Evolutionary conservation across 2,797 vertebrate species (phyloP).

Genomic region (Acanthurus tractus): DNA sequence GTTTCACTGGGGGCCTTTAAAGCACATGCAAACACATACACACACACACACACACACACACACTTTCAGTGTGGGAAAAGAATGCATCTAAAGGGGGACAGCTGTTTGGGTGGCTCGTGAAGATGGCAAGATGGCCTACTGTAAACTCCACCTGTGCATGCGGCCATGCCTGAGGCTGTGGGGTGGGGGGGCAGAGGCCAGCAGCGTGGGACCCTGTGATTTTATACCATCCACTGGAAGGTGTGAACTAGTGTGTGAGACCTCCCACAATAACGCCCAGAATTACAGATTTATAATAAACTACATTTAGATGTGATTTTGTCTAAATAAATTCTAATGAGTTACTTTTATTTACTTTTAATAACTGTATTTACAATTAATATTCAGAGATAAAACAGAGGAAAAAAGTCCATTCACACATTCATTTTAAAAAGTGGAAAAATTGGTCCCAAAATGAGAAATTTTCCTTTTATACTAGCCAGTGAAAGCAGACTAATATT

Average conservation of each 20-base stretch:
- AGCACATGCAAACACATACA: conserved; percentile 57
- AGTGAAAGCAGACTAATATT: no score
- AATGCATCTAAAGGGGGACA: conserved; percentile 92
- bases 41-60: conserved; percentile 53
- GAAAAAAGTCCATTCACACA: neutral
- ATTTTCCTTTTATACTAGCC: no score
- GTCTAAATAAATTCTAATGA: neutral
- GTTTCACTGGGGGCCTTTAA: conserved; percentile 86
- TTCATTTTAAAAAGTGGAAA: no score
- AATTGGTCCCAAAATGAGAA: no score
- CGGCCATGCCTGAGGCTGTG: conserved; percentile 60
- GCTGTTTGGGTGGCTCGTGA: conserved; percentile 92
- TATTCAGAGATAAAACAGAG: neutral
- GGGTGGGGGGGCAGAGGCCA: conserved; percentile 9
- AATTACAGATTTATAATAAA: neutral
- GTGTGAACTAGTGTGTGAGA: neutral
- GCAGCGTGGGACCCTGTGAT: conserved; percentile 57
- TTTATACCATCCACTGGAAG: conserved; percentile 27
- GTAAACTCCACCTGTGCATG: conserved; percentile 80
- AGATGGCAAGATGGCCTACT: conserved; percentile 84
- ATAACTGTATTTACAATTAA: neutral
- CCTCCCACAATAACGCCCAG: conserved; percentile 14
- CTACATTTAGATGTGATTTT: neutral
- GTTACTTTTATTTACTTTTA: neutral
- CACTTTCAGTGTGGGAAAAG: conserved; percentile 85